These are phyloP conservation scores for Apantesis nais DNA, from an alignment of 2,888 invertebrate species.

Conservation along the genomic window DNA sequence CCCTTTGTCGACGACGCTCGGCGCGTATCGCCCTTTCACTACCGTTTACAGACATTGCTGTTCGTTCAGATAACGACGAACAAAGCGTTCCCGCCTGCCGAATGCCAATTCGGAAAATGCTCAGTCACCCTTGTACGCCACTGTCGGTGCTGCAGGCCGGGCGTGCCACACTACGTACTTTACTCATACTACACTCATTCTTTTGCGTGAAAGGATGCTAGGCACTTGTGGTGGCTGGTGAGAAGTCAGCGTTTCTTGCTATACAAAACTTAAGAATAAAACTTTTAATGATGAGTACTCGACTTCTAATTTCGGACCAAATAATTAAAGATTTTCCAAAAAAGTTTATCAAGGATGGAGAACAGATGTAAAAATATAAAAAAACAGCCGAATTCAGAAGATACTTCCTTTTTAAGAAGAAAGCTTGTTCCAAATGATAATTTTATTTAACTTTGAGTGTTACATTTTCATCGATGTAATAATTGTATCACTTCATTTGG, in stretches of 20 bases:
- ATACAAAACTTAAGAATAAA: not conserved
- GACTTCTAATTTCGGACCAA: no score
- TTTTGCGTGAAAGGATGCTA: not conserved
- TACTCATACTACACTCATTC: not conserved
- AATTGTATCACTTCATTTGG: not conserved
- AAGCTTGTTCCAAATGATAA: no score
- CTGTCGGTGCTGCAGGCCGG: constrained; percentile 42
- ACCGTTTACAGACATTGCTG: constrained; percentile 67
- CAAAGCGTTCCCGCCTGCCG: constrained; percentile 62
- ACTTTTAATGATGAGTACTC: not conserved
- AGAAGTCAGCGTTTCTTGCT: no score
- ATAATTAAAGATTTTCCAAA: not conserved
- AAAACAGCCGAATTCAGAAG: not conserved
- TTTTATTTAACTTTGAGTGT: not conserved
- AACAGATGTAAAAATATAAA: not conserved
- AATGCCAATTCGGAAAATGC: constrained; percentile 66
- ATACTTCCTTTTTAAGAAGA: no score
- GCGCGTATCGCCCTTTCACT: constrained; percentile 58
- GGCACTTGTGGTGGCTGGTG: not conserved
- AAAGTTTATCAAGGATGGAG: not conserved
- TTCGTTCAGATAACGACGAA: constrained; percentile 68
- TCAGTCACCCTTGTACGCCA: constrained; percentile 63
- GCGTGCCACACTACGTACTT: constrained; percentile 8
- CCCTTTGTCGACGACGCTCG: constrained; percentile 59
- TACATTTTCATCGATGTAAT: not conserved